Percentiles rank a stretch among this genome's conserved stretches.
These are phyloP conservation scores for Ormia ochracea DNA, from an alignment of 2,888 invertebrate species.

Conservation along the genomic window DNA sequence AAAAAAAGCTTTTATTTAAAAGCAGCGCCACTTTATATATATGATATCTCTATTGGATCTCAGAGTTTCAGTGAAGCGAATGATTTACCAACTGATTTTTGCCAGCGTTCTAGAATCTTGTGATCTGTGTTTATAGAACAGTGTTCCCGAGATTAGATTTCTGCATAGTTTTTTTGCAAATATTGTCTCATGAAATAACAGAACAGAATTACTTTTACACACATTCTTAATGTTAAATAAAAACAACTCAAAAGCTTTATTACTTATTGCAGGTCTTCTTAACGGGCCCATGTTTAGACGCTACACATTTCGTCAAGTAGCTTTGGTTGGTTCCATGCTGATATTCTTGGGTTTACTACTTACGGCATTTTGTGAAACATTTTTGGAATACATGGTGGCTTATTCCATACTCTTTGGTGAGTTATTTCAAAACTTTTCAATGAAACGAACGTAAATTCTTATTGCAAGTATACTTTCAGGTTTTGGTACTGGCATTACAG, in stretches of 20 bases:
- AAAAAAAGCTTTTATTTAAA: too few species aligned
- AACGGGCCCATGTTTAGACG: conserved; percentile 85
- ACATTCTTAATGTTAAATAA: neutral
- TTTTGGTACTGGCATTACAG: conserved; percentile 81
- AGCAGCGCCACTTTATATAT: too few species aligned
- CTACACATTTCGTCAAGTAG: conserved; percentile 84
- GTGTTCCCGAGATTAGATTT: too few species aligned
- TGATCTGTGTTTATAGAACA: too few species aligned
- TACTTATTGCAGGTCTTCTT: conserved; percentile 76
- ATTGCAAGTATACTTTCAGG: conserved; percentile 62
- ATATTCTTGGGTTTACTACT: conserved; percentile 80
- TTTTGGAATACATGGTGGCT: conserved; percentile 81
- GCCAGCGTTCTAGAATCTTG: too few species aligned
- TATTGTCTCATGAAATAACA: too few species aligned
- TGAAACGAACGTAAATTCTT: neutral
- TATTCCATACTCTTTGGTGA: conserved; percentile 85
- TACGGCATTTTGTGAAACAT: conserved; percentile 82
- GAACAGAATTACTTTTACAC: too few species aligned
- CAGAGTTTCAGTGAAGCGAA: too few species aligned
- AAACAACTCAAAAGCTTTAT: neutral
- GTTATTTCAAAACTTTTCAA: neutral
- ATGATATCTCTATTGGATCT: too few species aligned
- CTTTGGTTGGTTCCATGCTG: conserved; percentile 80
- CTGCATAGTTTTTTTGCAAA: too few species aligned
- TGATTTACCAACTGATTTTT: too few species aligned